Evolutionary conservation across 2,797 vertebrate genomes (phyloP).

Genomic region (Micrastur ruficollis): DNA sequence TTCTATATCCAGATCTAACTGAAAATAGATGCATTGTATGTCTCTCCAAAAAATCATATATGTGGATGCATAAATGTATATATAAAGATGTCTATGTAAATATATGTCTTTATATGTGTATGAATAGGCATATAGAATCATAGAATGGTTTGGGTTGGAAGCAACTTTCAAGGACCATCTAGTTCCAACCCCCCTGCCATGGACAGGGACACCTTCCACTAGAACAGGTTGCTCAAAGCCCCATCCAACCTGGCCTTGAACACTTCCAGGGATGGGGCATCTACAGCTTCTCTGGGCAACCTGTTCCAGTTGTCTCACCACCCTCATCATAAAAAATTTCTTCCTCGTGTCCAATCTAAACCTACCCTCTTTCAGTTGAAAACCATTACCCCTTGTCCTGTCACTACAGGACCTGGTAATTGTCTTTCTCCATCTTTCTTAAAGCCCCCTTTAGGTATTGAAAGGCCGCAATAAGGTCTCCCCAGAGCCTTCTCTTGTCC

Average conservation of each 20-base stretch:
- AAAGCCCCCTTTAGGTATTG: neutral
- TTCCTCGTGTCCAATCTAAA: neutral
- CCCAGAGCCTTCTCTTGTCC: neutral
- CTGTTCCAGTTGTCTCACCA: no score
- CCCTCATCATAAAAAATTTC: no score
- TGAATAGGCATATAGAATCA: neutral
- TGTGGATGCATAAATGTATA: neutral
- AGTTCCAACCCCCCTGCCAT: neutral
- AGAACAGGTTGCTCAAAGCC: neutral
- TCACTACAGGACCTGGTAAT: neutral
- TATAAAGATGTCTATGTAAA: neutral
- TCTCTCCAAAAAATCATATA: neutral
- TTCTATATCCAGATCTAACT: neutral
- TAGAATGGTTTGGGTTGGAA: neutral
- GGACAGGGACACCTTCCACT: no score
- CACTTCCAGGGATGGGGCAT: no score
- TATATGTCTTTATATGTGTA: neutral
- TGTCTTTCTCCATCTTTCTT: neutral
- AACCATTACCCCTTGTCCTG: neutral
- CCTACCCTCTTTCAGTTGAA: neutral
- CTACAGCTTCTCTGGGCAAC: neutral
- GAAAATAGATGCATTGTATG: neutral
- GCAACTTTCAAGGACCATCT: neutral
- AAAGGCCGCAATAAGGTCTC: neutral
- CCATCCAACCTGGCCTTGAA: neutral